Conservation (phyloP, 2,797 vertebrate species). For the Sebastes jordani region DNA sequence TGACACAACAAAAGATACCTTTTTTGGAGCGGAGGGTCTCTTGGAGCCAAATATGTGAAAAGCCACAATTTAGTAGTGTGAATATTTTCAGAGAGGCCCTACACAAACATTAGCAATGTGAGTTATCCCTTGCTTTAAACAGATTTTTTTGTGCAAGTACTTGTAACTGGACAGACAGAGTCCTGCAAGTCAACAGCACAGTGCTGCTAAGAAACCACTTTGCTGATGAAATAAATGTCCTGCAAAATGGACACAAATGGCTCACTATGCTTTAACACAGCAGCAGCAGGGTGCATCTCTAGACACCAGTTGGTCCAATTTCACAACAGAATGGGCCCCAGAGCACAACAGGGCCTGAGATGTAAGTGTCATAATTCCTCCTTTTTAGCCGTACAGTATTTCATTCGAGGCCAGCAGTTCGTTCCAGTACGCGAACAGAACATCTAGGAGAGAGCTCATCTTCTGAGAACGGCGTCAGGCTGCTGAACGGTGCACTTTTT, state of each 20-base stretch:
- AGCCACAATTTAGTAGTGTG: constrained; percentile 41
- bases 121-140: constrained; percentile 13
- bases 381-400: constrained; percentile 61
- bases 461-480: constrained; percentile 59
- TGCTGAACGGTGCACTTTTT: constrained; percentile 80
- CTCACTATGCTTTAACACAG: constrained; percentile 49
- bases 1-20: constrained; percentile 57
- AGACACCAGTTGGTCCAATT: constrained; percentile 71
- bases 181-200: not conserved
- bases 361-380: constrained; percentile 60
- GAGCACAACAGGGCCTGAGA: constrained; percentile 58
- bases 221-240: constrained; percentile 37
- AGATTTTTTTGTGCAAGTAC: constrained; percentile 5
- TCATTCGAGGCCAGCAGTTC: constrained; percentile 61
- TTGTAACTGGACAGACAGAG: constrained; percentile 8
- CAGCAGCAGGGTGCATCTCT: constrained; percentile 64
- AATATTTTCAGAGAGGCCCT: constrained; percentile 40
- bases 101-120: constrained; percentile 26
- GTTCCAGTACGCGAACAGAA: constrained; percentile 52
- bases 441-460: constrained; percentile 59
- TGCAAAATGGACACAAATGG: constrained; percentile 55
- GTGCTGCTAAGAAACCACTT: constrained; percentile 13
- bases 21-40: constrained; percentile 37
- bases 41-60: constrained; percentile 63
- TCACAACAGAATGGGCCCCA: constrained; percentile 62